Evolutionary conservation across 2,113 vertebrate species (phyloP), one percentile per base, ranked within the genome.

Genomic region (Lichenostomus cassidix): DNA sequence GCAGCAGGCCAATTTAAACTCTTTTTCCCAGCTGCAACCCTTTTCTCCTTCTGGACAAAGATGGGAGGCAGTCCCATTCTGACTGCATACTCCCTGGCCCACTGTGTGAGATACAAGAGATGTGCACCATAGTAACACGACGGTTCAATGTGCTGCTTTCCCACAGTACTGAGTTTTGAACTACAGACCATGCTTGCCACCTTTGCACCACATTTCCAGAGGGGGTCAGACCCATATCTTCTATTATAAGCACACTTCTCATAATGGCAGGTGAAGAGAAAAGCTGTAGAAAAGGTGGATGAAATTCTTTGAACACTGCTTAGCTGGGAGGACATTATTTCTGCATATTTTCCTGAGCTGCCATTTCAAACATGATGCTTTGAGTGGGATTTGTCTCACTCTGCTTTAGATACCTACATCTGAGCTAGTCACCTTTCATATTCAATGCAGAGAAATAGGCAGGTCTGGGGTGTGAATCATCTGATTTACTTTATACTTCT

Each of bases 381-480:
- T 94, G 60, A 75, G 80, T 91, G 80, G 80, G 83, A 93, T 95
- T 93, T 91, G 83, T 92, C 89, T 94, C 86, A 91, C 80, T 56
- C 64, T 84, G 52, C 65, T 89, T 94, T 78, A 89, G 80, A 71
- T 71, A 95, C 71, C 93, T 87, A 78, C 84, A 91, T 89, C 87
- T 84, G 42, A 97, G 86, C 47, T 33, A 93, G 83, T 70, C 76
- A 89, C 64, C 86, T 93, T 93, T 90, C 83, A 90, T 75, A 78
- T 89, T 89, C 77, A 94, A 35, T 81, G 86, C 84, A 92, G 91
- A 93, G 91, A 83, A 92, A 89, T 7, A 92, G 77, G 83, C 92
- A 92, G 46, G 91, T 95, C 94, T 96, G 52, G 65, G 24, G 65
- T 87, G 83, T 95, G 96, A 96, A 92, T 97, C 95, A 96, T 94